Conservation (phyloP, 1,140 invertebrate species). For the Episyrphus balteatus region DNA sequence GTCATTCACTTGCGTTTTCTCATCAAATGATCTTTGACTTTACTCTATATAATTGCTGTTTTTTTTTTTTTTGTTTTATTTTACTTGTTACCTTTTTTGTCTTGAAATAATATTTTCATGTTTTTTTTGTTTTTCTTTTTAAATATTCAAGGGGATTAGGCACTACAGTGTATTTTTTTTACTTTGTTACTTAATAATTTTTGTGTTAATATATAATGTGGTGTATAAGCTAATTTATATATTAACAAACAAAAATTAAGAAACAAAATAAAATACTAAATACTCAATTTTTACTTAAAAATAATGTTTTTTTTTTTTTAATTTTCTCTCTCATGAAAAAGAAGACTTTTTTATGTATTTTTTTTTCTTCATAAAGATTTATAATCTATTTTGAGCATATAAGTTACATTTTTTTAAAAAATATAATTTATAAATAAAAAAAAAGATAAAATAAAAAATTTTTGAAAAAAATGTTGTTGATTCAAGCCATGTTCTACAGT, state of each 20-base stretch:
- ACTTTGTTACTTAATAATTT: conserved; percentile 11
- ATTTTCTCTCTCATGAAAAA: conserved; percentile 1
- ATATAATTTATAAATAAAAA: conserved; percentile 6
- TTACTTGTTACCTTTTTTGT: neutral
- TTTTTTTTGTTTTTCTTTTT: neutral
- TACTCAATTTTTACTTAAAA: conserved; percentile 7
- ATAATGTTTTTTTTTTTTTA: conserved; percentile 1
- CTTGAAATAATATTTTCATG: neutral
- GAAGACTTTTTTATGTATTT: neutral
- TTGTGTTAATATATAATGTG: conserved; percentile 10
- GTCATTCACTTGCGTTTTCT: neutral
- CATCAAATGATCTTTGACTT: neutral
- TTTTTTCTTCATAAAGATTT: conserved; percentile 6
- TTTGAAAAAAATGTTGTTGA: neutral
- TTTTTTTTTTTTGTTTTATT: neutral
- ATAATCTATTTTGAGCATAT: conserved; percentile 15
- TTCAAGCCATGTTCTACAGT: neutral
- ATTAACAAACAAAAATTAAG: no score
- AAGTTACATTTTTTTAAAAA: neutral
- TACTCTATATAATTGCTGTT: neutral
- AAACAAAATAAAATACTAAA: conserved; percentile 9
- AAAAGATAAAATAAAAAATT: conserved; percentile 15
- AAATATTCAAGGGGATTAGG: conserved; percentile 20
- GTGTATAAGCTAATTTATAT: neutral
- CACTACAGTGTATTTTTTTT: conserved; percentile 29